Base-by-base conservation (phyloP, 2,797 vertebrate species). In the Sebastes melanostomus region DNA sequence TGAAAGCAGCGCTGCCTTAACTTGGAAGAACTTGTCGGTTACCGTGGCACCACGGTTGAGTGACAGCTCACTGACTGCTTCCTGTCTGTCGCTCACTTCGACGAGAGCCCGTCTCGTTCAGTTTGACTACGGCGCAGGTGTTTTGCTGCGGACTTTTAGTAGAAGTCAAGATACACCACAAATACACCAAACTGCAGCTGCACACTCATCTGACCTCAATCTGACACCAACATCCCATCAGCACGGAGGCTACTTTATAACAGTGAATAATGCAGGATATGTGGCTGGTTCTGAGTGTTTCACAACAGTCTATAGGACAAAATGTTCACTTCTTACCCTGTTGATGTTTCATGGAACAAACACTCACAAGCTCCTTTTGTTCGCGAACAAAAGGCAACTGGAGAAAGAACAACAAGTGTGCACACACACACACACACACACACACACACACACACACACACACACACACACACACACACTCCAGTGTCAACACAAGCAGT, bases 401-500 rank as follows among this genome's bases (percentile, higher is more conserved):
- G 30, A 55, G 50, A 65, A 55, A 70, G 54, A 75, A 76, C 42
- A 59, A 77, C 75, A 82, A 81, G 72, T 50, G 75, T 5, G 5
- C 27, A 6, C 27, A 5, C 34, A 36, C 34, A 36, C 34, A 78
- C 20, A 56, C 61, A 25, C 50, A 24, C 62, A 58, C 25, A 8
- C 8, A 8, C 8, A 32, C 30, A 3, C 30, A 34, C 10, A 36
- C 34, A 12, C 34, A 36, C 34, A 34, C 34, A 38, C 82, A 12
- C 34, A 36, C 34, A 13, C 34, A 36, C 34, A 36, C 34, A 25
- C 63, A 62, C 27, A 55, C 77, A 62, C 27, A 55, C 79, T 66
- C 59, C 63, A 71, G 72, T 89, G 89, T 91, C 89, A 90, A 92
- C 87, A 92, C 84, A 74, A n/a, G 75, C 75, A 86, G 86, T 86